Evolutionary conservation across 2,888 invertebrate species (phyloP), one percentile per base, ranked within the genome.

Genomic region (Plagiodera versicolora): DNA sequence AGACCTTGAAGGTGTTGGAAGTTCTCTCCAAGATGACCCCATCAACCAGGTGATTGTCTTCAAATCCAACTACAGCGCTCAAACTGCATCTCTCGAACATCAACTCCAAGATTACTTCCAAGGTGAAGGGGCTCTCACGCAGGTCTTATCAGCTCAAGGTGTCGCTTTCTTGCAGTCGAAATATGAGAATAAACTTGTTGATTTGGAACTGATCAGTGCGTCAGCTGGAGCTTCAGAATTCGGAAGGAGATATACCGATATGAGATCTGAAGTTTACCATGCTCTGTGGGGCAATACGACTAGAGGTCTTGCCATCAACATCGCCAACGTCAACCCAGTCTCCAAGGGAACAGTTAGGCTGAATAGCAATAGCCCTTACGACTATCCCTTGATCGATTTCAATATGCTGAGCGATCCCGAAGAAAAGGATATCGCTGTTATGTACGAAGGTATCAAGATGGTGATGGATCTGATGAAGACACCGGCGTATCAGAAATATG

Each of bases 11-110:
- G 49, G 39, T 39, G 92, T 92, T 0, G 92, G 92, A 1, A 84
- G 85, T 70, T 91, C 91, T 76, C 82, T 92, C 0, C 90, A 90
- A 74, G 92, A 92, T 75, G 91, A 91, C 75, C 82, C 89, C 3
- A 87, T 87, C 0, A 84, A 89, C 63, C 85, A 86, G 2, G 89
- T 88, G 4, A 80, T 91, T 57, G 86, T 86, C 0, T 91, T 91
- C 72, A 79, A 87, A 51, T 84, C 89, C 1, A 89, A 90, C 71
- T 83, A 86, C 55, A 84, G 85, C 3, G 77, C 47, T 1, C 32
- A 58, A 2, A 20, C 28, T 10, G 49, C 64, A 49, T 45, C 56
- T 0, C 30, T 64, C 14, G 49, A 50, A 6, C 48, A 86, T 58
- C 87, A 85, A 20, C 79, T 89, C 1, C 83, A 85, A 63, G 88